These are phyloP conservation scores for Odontocolon sp. DNA, from an alignment of 2,888 invertebrate species.

Conservation along the genomic window DNA sequence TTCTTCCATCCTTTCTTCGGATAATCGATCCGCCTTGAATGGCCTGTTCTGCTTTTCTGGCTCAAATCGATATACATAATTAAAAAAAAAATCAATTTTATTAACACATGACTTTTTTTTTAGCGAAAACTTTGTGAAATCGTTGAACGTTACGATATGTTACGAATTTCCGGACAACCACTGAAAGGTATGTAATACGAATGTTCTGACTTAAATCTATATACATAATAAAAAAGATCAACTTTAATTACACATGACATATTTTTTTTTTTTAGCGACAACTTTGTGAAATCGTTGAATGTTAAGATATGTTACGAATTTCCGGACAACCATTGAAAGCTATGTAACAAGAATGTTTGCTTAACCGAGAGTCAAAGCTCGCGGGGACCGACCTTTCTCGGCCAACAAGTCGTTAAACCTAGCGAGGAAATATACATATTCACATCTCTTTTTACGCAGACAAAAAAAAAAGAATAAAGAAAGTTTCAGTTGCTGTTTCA, in stretches of 20 bases:
- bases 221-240: too few relatives aligned
- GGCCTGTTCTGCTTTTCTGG: too few relatives aligned
- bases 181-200: background rate
- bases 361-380: slow-evolving; percentile 43
- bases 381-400: background rate
- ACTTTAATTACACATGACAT: too few relatives aligned
- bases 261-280: too few relatives aligned
- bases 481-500: slow-evolving; percentile 1
- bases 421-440: slow-evolving; percentile 18
- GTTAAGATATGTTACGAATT: background rate
- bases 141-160: background rate
- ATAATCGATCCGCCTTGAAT: background rate
- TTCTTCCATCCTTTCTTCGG: slow-evolving; percentile 5
- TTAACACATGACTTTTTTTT: too few relatives aligned
- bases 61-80: too few relatives aligned
- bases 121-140: too few relatives aligned
- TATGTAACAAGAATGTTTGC: slow-evolving; percentile 30
- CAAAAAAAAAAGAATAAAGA: background rate
- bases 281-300: too few relatives aligned
- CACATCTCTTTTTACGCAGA: background rate
- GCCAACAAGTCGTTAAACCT: slow-evolving; percentile 21
- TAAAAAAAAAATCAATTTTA: too few relatives aligned
- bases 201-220: too few relatives aligned
- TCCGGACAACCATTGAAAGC: too few relatives aligned
- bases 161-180: too few relatives aligned